Evolutionary conservation across 2,888 invertebrate genomes (phyloP).

Genomic region (Leucozona laternaria): DNA sequence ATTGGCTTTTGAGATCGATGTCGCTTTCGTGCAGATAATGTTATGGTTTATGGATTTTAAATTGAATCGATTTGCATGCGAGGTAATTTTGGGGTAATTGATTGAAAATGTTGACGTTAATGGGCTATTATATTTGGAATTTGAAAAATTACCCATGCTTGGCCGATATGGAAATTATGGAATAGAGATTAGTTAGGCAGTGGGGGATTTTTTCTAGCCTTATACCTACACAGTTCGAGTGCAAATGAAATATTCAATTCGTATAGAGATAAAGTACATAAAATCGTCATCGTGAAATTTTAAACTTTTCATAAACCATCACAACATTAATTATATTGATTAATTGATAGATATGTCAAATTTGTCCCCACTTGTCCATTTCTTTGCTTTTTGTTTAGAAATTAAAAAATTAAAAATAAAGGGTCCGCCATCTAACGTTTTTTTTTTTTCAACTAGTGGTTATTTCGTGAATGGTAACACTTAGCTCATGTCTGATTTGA

Average conservation of each 20-base stretch:
- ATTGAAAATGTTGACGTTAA: conserved; percentile 49
- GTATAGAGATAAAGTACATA: too few relatives aligned
- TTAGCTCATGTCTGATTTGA: too few relatives aligned
- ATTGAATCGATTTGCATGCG: conserved; percentile 36
- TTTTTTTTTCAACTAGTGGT: too few relatives aligned
- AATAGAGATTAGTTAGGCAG: neutral
- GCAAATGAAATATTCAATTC: neutral
- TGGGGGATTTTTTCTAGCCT: neutral
- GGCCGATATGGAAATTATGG: neutral
- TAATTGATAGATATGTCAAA: too few relatives aligned
- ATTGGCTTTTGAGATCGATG: conserved; percentile 45
- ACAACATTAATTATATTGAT: too few relatives aligned
- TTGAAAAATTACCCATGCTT: neutral
- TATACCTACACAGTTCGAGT: neutral
- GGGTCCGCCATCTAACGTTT: too few relatives aligned
- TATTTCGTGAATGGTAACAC: too few relatives aligned
- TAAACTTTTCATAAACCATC: too few relatives aligned
- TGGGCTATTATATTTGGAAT: conserved; percentile 40
- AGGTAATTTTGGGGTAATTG: conserved; percentile 58
- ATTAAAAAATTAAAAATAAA: too few relatives aligned
- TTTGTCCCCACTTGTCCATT: too few relatives aligned
- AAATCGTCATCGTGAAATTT: too few relatives aligned
- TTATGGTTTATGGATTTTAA: conserved; percentile 41
- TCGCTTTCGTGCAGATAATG: conserved; percentile 67
- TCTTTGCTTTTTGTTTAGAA: too few relatives aligned